phyloP scores from a whole-genome alignment of 2,113 vertebrate species.

The Actenoides hombroni region DNA sequence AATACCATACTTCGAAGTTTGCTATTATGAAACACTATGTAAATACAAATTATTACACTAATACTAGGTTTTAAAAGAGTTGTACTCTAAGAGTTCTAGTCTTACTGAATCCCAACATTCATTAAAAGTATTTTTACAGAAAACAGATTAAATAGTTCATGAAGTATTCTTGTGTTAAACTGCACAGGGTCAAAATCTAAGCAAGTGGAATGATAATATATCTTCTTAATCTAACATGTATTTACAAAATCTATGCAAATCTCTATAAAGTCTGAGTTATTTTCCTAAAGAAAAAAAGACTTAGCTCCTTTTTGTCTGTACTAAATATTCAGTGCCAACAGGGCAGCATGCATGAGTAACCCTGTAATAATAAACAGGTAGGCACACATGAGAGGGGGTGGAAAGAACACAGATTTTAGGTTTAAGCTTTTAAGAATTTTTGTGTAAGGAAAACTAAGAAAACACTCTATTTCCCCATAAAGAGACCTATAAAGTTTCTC shows the following conservation, averaged over 20 bases:
- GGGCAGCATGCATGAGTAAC: neutral
- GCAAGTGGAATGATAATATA: neutral
- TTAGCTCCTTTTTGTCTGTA: neutral
- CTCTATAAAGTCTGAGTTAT: neutral
- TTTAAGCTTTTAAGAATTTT: neutral
- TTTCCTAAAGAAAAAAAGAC: neutral
- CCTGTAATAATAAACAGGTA: neutral
- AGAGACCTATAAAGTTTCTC: neutral
- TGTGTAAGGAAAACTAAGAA: neutral
- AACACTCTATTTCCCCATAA: neutral
- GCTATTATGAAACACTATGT: neutral
- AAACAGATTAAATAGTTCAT: neutral
- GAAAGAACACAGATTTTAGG: neutral
- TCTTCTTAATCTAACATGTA: neutral
- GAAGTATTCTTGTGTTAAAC: neutral
- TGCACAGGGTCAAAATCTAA: constrained; percentile 6
- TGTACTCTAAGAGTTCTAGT: neutral
- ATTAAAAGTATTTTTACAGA: neutral
- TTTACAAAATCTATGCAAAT: constrained; percentile 27
- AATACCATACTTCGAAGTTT: neutral
- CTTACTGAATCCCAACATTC: neutral
- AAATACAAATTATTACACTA: neutral
- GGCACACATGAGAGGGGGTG: neutral
- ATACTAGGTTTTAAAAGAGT: neutral
- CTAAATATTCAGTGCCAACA: neutral